Evolutionary conservation across 2,113 vertebrate genomes (phyloP).

Genomic region (Engraulis encrasicolus): DNA sequence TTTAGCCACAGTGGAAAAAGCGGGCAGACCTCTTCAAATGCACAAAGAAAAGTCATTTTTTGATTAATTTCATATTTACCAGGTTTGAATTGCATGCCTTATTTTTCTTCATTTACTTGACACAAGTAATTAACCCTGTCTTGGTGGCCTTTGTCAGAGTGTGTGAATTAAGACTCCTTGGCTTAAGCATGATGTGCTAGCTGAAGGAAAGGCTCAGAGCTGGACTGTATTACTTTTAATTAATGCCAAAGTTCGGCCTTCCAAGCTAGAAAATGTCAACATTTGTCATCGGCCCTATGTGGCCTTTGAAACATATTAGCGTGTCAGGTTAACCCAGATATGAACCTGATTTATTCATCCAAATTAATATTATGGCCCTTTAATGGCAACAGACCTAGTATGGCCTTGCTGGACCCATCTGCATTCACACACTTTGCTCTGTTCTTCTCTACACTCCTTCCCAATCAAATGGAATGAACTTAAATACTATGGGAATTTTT

Average conservation of each 20-base stretch:
- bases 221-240: background rate
- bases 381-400: background rate
- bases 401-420: background rate
- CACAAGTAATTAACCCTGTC: slow-evolving; percentile 62
- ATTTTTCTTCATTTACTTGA: slow-evolving; percentile 1
- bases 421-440: no score
- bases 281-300: slow-evolving; percentile 12
- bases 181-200: background rate
- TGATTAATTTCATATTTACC: slow-evolving; percentile 14
- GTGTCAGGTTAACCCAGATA: background rate
- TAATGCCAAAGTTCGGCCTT: background rate
- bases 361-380: background rate
- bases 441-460: background rate
- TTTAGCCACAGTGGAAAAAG: no score
- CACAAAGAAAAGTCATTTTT: background rate
- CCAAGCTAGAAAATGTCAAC: slow-evolving; percentile 20
- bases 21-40: background rate
- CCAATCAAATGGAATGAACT: slow-evolving; percentile 9
- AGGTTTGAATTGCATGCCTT: slow-evolving; percentile 3
- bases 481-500: slow-evolving; percentile 4
- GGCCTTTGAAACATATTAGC: slow-evolving; percentile 24
- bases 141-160: background rate
- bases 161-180: slow-evolving; percentile 15
- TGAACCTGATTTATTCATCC: slow-evolving; percentile 19
- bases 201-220: background rate